Conservation (phyloP, 2,113 vertebrate genomes). For the Fregetta grallaria region DNA sequence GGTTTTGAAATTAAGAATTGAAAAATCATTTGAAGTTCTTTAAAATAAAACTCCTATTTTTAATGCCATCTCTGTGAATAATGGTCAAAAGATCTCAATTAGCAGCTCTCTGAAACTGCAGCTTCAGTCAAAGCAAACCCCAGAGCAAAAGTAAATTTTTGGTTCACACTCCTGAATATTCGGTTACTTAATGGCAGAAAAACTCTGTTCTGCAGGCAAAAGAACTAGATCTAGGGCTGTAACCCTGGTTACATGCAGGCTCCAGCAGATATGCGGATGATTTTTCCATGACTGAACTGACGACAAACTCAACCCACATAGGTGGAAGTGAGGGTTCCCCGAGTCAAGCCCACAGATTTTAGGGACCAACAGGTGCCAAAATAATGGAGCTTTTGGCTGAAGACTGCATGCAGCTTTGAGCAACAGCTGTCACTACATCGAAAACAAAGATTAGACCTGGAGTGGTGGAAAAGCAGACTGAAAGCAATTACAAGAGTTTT, state of each 20-base stretch:
- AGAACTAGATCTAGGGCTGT: not conserved
- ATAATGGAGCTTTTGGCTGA: not conserved
- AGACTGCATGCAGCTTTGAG: not conserved
- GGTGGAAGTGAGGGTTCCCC: not conserved
- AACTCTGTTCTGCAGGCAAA: not conserved
- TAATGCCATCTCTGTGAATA: not conserved
- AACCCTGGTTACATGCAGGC: not conserved
- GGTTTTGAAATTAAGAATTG: not conserved
- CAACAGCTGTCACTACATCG: not conserved
- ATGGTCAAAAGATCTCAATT: not conserved
- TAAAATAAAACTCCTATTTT: not conserved
- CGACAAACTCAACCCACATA: fast-evolving
- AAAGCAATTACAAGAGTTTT: not conserved
- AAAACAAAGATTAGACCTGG: not conserved
- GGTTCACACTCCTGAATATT: not conserved
- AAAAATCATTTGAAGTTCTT: not conserved
- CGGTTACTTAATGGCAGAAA: not conserved
- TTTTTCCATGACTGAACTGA: not conserved
- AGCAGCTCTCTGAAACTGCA: not conserved
- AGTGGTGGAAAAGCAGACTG: not conserved
- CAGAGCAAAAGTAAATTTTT: not conserved
- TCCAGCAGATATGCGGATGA: fast-evolving
- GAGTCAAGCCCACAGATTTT: not conserved
- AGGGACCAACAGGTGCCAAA: not conserved
- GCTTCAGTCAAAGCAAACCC: not conserved